Percentiles rank a stretch among this genome's conserved stretches.
These are phyloP conservation scores for Reticulitermes speratus DNA, from an alignment of 1,140 invertebrate genomes.

Conservation along the genomic window DNA sequence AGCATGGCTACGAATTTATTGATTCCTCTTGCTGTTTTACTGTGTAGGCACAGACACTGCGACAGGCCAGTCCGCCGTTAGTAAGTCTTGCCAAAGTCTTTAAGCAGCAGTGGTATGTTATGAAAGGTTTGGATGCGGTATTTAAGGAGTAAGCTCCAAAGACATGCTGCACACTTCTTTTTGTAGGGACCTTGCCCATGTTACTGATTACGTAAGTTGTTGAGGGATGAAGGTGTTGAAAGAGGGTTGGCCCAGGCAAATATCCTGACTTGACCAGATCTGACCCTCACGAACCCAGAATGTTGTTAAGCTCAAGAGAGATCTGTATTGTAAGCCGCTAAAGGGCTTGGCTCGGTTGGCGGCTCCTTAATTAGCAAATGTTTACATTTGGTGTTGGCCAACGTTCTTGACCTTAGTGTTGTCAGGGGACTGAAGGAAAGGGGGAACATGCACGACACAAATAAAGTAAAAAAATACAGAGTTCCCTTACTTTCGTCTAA, in stretches of 20 bases:
- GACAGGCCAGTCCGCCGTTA: too few species aligned
- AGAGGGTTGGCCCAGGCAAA: neutral
- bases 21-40: too few species aligned
- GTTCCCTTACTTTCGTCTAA: too few species aligned
- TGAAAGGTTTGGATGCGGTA: too few species aligned
- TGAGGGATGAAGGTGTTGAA: neutral
- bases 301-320: neutral
- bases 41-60: too few species aligned
- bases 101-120: too few species aligned
- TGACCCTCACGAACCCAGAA: neutral
- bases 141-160: too few species aligned
- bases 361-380: conserved; percentile 15
- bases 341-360: neutral
- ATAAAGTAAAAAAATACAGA: neutral
- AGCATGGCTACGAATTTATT: too few species aligned
- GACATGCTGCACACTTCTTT: too few species aligned
- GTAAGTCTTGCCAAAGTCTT: too few species aligned
- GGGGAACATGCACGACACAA: neutral
- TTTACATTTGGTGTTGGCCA: conserved; percentile 1
- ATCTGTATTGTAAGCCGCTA: conserved; percentile 2
- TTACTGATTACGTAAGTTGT: neutral
- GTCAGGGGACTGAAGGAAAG: neutral
- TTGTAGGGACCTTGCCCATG: neutral
- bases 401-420: neutral
- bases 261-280: neutral